A percentile compares a stretch with the other conserved stretches of the same genome.
phyloP scores from a whole-genome alignment of 2,113 vertebrate genomes.

The Psammodynastes pulverulentus region DNA sequence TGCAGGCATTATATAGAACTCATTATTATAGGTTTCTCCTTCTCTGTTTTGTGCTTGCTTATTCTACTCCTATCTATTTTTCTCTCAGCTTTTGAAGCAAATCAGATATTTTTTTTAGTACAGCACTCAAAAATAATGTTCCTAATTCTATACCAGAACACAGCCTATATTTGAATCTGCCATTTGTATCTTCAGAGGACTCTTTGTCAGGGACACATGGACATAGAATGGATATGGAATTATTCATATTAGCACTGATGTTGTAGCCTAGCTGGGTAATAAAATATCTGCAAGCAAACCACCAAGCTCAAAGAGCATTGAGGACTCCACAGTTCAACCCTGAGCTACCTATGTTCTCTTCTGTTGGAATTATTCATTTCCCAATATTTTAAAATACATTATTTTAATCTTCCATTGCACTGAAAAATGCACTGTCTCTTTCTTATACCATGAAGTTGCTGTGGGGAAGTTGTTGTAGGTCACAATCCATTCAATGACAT shows the following conservation, averaged over 20 bases:
- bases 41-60: background rate
- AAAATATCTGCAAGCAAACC: too few species aligned
- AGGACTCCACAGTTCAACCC: too few species aligned
- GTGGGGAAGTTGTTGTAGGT: background rate
- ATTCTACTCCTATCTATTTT: background rate
- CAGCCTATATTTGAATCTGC: background rate
- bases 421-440: background rate
- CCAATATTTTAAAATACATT: background rate
- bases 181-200: background rate
- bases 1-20: background rate
- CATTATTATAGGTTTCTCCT: background rate
- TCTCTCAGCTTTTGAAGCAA: background rate
- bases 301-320: too few species aligned
- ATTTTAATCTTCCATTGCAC: background rate
- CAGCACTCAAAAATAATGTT: background rate
- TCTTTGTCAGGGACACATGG: background rate
- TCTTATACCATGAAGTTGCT: background rate
- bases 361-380: background rate
- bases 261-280: too few species aligned
- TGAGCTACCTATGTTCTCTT: too few species aligned
- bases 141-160: background rate
- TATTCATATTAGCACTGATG: background rate
- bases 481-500: background rate
- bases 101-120: background rate
- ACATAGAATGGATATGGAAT: background rate